Evolutionary conservation across 2,888 invertebrate genomes (phyloP).

Genomic region (Hydroisotoma schaefferi): DNA sequence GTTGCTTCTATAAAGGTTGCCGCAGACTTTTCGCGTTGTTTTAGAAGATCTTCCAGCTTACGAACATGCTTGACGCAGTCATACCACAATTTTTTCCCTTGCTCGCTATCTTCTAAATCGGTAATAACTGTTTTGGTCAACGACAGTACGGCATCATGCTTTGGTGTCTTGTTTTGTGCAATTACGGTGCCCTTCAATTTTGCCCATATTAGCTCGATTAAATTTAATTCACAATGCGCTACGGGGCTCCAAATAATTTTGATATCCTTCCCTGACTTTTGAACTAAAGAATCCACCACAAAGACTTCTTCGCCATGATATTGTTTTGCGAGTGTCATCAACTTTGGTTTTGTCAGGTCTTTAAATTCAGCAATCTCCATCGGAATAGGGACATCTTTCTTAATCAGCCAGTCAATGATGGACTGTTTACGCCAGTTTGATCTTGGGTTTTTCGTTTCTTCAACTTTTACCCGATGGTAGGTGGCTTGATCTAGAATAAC

Average conservation of each 20-base stretch:
- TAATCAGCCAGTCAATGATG: conserved; percentile 8
- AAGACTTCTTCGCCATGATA: neutral
- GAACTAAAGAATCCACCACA: neutral
- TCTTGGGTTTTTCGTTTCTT: conserved; percentile 12
- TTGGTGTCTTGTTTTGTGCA: neutral
- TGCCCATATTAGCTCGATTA: conserved; percentile 10
- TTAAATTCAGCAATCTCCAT: neutral
- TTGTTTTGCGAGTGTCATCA: conserved; percentile 2
- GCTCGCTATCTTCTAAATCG: no score
- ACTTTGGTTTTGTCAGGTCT: neutral
- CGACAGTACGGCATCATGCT: neutral
- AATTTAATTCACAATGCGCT: conserved; percentile 16
- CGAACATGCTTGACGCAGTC: conserved; percentile 2
- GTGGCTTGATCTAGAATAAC: conserved; percentile 10
- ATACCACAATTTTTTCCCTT: neutral
- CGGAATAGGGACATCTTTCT: neutral
- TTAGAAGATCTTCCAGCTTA: neutral
- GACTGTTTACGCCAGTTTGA: neutral
- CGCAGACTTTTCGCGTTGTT: neutral
- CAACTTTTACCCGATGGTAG: neutral
- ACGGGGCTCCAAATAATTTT: conserved; percentile 12
- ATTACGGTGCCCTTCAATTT: neutral
- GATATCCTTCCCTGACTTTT: conserved; percentile 13
- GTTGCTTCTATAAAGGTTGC: neutral
- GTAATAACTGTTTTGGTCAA: neutral